Base-by-base conservation (phyloP, 2,113 vertebrate genomes). In the Toxotes chatareus region DNA sequence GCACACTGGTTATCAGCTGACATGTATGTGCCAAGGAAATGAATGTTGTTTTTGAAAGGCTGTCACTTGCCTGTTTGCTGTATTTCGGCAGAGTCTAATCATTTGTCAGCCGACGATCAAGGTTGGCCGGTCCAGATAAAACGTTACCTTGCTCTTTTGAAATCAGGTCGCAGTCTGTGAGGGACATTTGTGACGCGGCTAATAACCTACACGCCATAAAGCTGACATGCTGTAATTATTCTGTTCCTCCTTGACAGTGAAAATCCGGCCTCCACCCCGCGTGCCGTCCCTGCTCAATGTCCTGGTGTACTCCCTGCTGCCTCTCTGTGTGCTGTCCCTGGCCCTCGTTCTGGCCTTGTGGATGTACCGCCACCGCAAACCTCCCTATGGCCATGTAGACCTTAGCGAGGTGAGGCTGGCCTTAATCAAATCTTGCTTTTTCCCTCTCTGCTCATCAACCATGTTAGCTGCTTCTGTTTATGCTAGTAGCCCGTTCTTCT, bases 341-440 rank as follows among this genome's bases (percentile, higher is more conserved):
- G 94, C 96, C 44, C 93, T 99, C 27, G 94, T 98, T 61, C 91
- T 99, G 89, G 97, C 97, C 40, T 96, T 97, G 93, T 99, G 98
- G 98, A 97, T 98, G 95, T 99, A 99, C 85, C 96, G 98, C 5
- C 98, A 99, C 81, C 96, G 97, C 60, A 99, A 99, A 77, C 97
- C 97, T 49, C 97, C 97, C 21, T 99, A 99, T 1, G 97, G 97
- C 53, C 98, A 99, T 0, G 98, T 99, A 1, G 97, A 99, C 89
- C 93, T 99, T 57, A 96, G 97, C 0, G 98, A 99, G 97, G 98
- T 99, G 60, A 92, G 86, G 31, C n/a, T 2, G 27, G 66, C 47
- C 34, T 0, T 5, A 9, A n/a, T 34, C 34, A 13, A 3, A 51
- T 38, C 51, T 10, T 13, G 9, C n/a, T 56, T 21, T 40, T n/a